phyloP scores from a whole-genome alignment of 2,888 invertebrate genomes.

The Calliphora vomitoria region DNA sequence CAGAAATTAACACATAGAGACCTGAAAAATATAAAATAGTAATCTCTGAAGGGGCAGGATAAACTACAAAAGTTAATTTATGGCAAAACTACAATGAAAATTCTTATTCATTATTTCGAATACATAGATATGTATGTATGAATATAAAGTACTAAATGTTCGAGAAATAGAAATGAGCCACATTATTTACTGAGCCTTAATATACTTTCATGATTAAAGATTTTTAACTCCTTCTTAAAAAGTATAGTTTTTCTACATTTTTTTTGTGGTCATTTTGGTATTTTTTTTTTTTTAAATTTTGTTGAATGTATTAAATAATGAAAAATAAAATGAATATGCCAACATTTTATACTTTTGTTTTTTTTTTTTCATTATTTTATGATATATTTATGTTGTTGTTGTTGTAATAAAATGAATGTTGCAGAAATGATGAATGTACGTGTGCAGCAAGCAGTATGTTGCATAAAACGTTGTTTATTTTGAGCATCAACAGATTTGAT shows the following conservation, averaged over 20 bases:
- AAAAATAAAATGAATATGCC: conserved; percentile 26
- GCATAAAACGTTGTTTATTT: conserved; percentile 67
- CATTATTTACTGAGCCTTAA: conserved; percentile 20
- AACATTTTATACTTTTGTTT: conserved; percentile 41
- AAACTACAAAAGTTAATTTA: conserved; percentile 20
- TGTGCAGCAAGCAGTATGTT: conserved; percentile 3
- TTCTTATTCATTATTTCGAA: not conserved
- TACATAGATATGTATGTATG: too few relatives aligned
- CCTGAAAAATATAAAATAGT: not conserved
- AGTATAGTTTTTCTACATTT: not conserved
- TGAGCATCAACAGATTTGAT: conserved; percentile 58
- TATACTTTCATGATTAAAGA: conserved; percentile 46
- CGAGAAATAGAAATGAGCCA: not conserved
- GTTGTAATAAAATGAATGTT: conserved; percentile 65
- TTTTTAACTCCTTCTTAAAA: conserved; percentile 53
- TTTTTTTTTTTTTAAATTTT: not conserved
- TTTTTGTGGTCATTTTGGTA: conserved; percentile 18
- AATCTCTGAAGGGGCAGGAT: conserved; percentile 3
- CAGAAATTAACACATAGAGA: too few relatives aligned
- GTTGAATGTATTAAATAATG: conserved; percentile 42
- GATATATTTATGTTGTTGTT: conserved; percentile 42
- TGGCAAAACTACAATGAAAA: conserved; percentile 1
- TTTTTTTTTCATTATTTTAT: conserved; percentile 36
- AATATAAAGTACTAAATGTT: not conserved
- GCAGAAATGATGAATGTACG: conserved; percentile 63